A percentile compares a stretch with the other conserved stretches of the same genome.
phyloP scores from a whole-genome alignment of 2,888 invertebrate genomes.

The Volucella inanis region DNA sequence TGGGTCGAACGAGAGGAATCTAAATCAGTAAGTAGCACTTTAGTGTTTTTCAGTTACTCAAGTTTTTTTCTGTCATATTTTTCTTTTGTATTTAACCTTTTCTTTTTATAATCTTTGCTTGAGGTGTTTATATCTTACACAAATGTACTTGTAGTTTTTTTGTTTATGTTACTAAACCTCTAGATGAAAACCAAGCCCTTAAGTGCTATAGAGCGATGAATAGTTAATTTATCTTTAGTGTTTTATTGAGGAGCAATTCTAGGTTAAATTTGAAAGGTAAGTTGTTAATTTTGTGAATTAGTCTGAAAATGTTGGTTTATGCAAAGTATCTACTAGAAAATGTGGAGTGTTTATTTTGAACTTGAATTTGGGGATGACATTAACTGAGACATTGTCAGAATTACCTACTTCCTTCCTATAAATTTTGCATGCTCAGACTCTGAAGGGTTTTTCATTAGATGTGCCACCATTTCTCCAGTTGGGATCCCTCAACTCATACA shows the following conservation, averaged over 20 bases:
- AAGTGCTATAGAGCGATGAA: conserved; percentile 18
- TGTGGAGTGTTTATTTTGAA: too few species aligned
- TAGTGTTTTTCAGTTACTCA: conserved; percentile 17
- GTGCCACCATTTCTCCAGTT: too few species aligned
- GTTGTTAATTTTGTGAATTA: conserved; percentile 16
- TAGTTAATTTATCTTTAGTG: conserved; percentile 5
- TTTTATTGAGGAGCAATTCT: conserved; percentile 4
- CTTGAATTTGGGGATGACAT: too few species aligned
- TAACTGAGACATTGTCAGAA: too few species aligned
- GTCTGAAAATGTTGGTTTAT: too few species aligned
- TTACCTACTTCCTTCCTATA: too few species aligned
- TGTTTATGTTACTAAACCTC: background rate
- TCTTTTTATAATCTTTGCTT: conserved; percentile 21
- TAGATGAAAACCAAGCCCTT: background rate
- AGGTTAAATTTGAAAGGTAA: conserved; percentile 26
- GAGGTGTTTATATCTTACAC: conserved; percentile 18
- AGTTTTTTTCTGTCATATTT: conserved; percentile 7
- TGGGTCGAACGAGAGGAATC: conserved; percentile 86
- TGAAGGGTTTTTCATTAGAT: too few species aligned
- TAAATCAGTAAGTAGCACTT: conserved; percentile 87
- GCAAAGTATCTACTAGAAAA: too few species aligned
- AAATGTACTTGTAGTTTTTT: conserved; percentile 11
- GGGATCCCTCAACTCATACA: too few species aligned
- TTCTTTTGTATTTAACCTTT: background rate
- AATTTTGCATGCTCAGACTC: too few species aligned